Percentiles rank a stretch among this genome's conserved stretches.
phyloP scores from a whole-genome alignment of 2,888 invertebrate genomes.

The Clepsis dumicolana region DNA sequence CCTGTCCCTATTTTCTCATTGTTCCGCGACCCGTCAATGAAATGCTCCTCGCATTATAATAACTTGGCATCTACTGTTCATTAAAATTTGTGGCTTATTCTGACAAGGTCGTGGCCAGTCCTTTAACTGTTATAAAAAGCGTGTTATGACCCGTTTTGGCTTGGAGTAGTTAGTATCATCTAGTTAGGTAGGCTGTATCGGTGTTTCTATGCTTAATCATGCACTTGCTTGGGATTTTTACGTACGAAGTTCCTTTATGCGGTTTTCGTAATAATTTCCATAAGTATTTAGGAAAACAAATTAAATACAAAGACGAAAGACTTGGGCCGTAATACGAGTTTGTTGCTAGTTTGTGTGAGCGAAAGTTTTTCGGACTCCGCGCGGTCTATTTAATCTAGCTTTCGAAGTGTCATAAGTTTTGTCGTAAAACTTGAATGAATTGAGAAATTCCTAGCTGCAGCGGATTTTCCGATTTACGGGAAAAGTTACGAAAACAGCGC shows the following conservation, averaged over 20 bases:
- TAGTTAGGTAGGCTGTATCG: conserved; percentile 27
- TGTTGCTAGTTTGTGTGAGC: too few relatives aligned
- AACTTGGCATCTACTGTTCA: too few relatives aligned
- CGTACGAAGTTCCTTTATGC: not conserved
- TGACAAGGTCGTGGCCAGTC: not conserved
- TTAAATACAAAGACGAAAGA: too few relatives aligned
- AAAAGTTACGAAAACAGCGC: not conserved
- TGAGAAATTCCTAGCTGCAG: not conserved
- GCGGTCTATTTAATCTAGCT: too few relatives aligned
- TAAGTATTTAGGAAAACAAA: not conserved
- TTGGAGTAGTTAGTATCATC: conserved; percentile 23
- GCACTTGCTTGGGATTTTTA: conserved; percentile 48
- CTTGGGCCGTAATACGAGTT: too few relatives aligned
- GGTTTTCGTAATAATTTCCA: not conserved
- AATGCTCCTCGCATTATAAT: too few relatives aligned
- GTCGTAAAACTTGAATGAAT: not conserved
- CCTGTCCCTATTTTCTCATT: too few relatives aligned
- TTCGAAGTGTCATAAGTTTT: too few relatives aligned
- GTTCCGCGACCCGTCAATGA: too few relatives aligned
- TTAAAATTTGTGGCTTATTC: not conserved
- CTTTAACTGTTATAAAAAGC: conserved; percentile 6
- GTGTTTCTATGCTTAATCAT: conserved; percentile 49
- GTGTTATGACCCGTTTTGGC: conserved; percentile 22
- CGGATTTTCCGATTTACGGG: not conserved
- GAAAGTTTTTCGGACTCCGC: too few relatives aligned